phyloP scores from a whole-genome alignment of 2,797 vertebrate genomes.

The Helostoma temminkii region DNA sequence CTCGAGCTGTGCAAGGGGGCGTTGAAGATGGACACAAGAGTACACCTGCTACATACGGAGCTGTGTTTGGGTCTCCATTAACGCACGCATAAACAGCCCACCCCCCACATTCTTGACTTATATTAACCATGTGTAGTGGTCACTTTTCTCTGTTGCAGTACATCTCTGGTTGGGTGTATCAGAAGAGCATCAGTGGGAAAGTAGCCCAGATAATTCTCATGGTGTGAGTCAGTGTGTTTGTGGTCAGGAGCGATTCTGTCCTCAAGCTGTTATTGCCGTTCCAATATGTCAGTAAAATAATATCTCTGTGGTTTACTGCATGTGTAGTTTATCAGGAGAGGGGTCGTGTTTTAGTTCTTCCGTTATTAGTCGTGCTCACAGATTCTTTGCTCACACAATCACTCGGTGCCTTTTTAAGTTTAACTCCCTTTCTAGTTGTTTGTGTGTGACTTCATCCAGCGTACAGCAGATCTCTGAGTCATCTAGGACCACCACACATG shows the following conservation, averaged over 20 bases:
- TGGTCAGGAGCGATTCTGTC: constrained; percentile 37
- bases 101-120: constrained; percentile 17
- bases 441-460: constrained; percentile 25
- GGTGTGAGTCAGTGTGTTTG: constrained; percentile 42
- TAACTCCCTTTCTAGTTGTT: constrained; percentile 10
- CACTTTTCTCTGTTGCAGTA: neutral
- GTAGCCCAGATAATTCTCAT: constrained; percentile 32
- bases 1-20: neutral
- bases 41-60: constrained; percentile 8
- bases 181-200: constrained; percentile 27
- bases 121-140: neutral
- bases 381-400: constrained; percentile 22
- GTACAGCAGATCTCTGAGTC: constrained; percentile 30
- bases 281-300: constrained; percentile 21
- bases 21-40: constrained; percentile 29
- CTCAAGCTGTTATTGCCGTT: constrained; percentile 45
- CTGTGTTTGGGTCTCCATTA: neutral
- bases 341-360: constrained; percentile 1
- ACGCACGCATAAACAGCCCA: constrained; percentile 6
- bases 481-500: constrained; percentile 58
- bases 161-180: neutral
- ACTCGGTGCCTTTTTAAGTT: neutral
- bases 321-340: constrained; percentile 1
- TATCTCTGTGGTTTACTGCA: constrained; percentile 16
- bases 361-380: too few species aligned